Evolutionary conservation across 53 echinoderm and acorn worm species (phyloP), one percentile per base, ranked within the genome.

Genomic region (Echinarachnius parma): DNA sequence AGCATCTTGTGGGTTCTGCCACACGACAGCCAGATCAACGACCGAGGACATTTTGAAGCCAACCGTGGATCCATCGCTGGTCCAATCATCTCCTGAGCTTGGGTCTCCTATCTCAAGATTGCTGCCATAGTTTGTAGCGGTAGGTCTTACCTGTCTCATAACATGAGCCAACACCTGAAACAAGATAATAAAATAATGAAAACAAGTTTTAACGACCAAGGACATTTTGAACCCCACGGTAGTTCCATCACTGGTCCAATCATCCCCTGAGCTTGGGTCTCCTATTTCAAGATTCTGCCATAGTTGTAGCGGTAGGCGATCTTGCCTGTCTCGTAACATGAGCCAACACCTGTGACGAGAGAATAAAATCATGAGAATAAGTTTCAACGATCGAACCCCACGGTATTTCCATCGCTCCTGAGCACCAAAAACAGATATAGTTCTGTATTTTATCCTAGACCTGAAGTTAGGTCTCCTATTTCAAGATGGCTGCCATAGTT

Each of bases 101-200:
- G 74, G 74, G 24, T 91, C 91, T 15, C 83, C 80, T 4, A 91
- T 71, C 44, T 82, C 70, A 0, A 83, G 15, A 25, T 79, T 61
- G 25, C 86, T 83, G 57, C 30, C 79, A 34, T 91, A 91, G 53
- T 70, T n/a, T 80, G 56, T 91, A 91, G 34, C 67, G 82, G 77
- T 91, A 91, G 1, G 69, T 75, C 70, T 86, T 86, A 31, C 91
- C 91, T n/a, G 78, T 21, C 28, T 91, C 81, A 54, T 89, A 84
- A 31, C 53, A 66, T 36, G 77, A n/a, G 3, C 64, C 81, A 49
- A 46, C 44, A 32, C 76, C 89, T 85, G 46, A 16, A 34, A 19
- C 33, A 69, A 25, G 23, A 56, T 1, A 37, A 18, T 25, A 9
- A 21, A 26, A 22, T 11, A 54, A 54, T 3, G 7, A 54, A 23